A percentile compares a stretch with the other conserved stretches of the same genome.
phyloP scores from a whole-genome alignment of 2,888 invertebrate genomes.

The Eupithecia tripunctaria region DNA sequence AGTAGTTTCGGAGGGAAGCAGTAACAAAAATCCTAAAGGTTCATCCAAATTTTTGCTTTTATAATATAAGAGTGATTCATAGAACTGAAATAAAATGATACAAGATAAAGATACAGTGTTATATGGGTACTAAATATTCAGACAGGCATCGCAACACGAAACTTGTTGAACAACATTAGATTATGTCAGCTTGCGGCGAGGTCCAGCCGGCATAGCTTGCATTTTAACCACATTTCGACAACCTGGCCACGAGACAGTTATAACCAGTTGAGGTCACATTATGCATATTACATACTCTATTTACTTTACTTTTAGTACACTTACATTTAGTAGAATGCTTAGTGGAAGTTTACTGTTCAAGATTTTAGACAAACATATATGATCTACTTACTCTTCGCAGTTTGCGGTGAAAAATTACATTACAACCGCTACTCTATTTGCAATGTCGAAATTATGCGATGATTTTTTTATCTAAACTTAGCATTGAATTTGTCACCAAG shows the following conservation, averaged over 20 bases:
- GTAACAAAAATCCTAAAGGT: neutral
- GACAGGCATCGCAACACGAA: constrained; percentile 46
- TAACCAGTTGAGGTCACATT: constrained; percentile 61
- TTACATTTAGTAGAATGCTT: constrained; percentile 41
- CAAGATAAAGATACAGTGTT: constrained; percentile 13
- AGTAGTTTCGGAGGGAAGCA: neutral
- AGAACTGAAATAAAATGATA: neutral
- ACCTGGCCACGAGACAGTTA: constrained; percentile 56
- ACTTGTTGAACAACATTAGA: constrained; percentile 49
- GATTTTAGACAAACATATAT: constrained; percentile 25
- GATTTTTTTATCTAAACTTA: constrained; percentile 22
- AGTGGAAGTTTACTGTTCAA: constrained; percentile 25
- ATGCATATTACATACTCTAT: constrained; percentile 66
- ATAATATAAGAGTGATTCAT: neutral
- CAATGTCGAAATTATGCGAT: constrained; percentile 22
- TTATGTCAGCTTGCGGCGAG: constrained; percentile 51
- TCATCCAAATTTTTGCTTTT: neutral
- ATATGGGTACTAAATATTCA: constrained; percentile 35
- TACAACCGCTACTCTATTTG: constrained; percentile 13
- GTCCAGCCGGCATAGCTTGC: constrained; percentile 42
- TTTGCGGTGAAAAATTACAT: constrained; percentile 21
- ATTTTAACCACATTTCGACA: constrained; percentile 34
- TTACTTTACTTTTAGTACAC: too few species aligned
- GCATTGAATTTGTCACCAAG: neutral
- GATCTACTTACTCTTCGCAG: constrained; percentile 18